phyloP scores from a whole-genome alignment of 2,888 invertebrate species.

The Balanococcus diminutus region DNA sequence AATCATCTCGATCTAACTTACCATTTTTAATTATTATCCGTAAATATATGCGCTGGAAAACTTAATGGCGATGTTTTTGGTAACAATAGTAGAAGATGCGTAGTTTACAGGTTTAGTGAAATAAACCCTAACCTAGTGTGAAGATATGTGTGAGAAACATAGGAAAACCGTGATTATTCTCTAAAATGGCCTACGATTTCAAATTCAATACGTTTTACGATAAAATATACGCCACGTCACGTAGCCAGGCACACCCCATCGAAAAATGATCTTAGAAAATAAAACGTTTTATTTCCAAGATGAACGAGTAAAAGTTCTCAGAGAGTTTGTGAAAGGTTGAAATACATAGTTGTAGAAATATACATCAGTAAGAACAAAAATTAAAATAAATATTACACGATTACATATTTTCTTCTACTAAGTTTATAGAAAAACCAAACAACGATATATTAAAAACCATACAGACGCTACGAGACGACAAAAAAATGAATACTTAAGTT shows the following conservation, averaged over 20 bases:
- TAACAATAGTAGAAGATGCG: constrained; percentile 18
- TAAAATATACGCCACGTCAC: constrained; percentile 46
- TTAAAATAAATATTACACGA: constrained; percentile 25
- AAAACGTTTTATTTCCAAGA: constrained; percentile 23
- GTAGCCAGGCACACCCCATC: constrained; percentile 51
- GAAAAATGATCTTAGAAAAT: constrained; percentile 35
- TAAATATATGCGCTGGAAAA: background rate
- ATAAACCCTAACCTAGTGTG: constrained; percentile 2
- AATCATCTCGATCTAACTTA: constrained; percentile 46
- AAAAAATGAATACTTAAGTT: background rate
- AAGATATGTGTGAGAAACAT: background rate
- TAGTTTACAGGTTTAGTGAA: background rate
- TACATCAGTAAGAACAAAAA: constrained; percentile 26
- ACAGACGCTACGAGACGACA: constrained; percentile 13
- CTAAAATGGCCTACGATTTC: constrained; percentile 5
- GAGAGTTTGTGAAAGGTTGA: constrained; percentile 1
- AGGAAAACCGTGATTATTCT: background rate
- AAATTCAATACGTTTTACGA: constrained; percentile 33
- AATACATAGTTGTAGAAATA: background rate
- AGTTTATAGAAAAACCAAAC: constrained; percentile 37
- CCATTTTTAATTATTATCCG: constrained; percentile 39
- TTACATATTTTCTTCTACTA: constrained; percentile 31
- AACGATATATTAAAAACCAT: background rate
- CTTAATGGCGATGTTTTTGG: constrained; percentile 10
- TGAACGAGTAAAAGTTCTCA: constrained; percentile 11